Evolutionary conservation across 2,888 invertebrate genomes (phyloP), one percentile per base, ranked within the genome.

Genomic region (Pimpla rufipes): DNA sequence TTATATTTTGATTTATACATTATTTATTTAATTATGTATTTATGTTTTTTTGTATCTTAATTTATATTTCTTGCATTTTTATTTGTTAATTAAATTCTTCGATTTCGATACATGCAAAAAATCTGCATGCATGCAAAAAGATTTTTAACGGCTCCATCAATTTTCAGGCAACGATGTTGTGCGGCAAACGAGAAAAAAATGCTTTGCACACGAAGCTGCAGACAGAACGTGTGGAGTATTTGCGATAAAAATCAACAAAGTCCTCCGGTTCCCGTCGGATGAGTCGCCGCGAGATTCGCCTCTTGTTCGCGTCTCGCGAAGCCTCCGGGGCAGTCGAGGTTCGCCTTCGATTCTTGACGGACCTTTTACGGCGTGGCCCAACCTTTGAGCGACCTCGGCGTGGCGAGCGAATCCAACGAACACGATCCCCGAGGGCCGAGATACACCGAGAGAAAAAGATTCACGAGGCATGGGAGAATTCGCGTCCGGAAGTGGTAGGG

Each of bases 361-460:
- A 78, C 59, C 59, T 71, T 66, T 59, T 50, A 77, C 68, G 40
- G 68, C 23, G 13, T 13, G 59, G 47, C 10, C 64, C 52, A 71
- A 78, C 70, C 68, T 78, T 78, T 71, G 70, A 52, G 42, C 62
- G 47, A 70, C 77, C 77, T 78, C 68, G 29, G 29, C 29, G 29
- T 29, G 3, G 29, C 29, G 23, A 13, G 10, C 11, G 37, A 47
- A 47, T 45, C 47, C n/a, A 10, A 29, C 50, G n/a, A 47, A 10
- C 37, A 16, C 8, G 11, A 11, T 29, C n/a, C 23, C 50, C 55
- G 55, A 52, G 52, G 11, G 10, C 10, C 52, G 11, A 23, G 55
- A 55, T 50, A 29, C 29, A 29, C 7, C 50, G 10, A 50, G 18
- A 29, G 5, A 29, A 29, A 29, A 29, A 50, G 55, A 52, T 52